Evolutionary conservation across 2,888 invertebrate genomes (phyloP).

Genomic region (Sphaeridia pumilis): DNA sequence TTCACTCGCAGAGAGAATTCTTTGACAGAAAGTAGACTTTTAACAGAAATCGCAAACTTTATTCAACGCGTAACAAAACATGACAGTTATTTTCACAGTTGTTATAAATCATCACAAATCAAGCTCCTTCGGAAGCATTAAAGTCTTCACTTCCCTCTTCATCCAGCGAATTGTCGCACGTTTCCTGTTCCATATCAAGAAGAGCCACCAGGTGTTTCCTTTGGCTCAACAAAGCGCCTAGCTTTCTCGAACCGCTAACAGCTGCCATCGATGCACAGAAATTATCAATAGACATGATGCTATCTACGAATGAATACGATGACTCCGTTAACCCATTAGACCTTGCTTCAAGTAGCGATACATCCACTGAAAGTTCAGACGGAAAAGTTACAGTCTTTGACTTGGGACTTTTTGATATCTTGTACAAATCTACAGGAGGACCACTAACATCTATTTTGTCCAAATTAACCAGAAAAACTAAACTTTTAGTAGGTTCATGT

Average conservation of each 20-base stretch:
- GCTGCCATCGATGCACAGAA: constrained; percentile 20
- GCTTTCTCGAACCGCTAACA: constrained; percentile 29
- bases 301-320: constrained; percentile 14
- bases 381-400: neutral
- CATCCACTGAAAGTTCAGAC: constrained; percentile 5
- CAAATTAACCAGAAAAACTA: constrained; percentile 23
- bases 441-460: constrained; percentile 11
- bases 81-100: too few relatives aligned
- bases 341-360: neutral
- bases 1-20: too few relatives aligned
- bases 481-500: constrained; percentile 13
- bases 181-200: constrained; percentile 30
- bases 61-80: too few relatives aligned
- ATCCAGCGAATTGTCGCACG: constrained; percentile 23
- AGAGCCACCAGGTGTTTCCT: constrained; percentile 20
- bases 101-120: too few relatives aligned
- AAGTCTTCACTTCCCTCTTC: constrained; percentile 20
- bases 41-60: too few relatives aligned
- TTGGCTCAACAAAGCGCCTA: constrained; percentile 26
- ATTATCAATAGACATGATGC: constrained; percentile 23
- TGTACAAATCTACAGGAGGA: constrained; percentile 6
- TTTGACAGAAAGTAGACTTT: too few relatives aligned
- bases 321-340: neutral
- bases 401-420: constrained; percentile 2
- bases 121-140: too few relatives aligned